Conservation (phyloP, 1,140 invertebrate genomes). For the Ctenoplectra terminalis region DNA sequence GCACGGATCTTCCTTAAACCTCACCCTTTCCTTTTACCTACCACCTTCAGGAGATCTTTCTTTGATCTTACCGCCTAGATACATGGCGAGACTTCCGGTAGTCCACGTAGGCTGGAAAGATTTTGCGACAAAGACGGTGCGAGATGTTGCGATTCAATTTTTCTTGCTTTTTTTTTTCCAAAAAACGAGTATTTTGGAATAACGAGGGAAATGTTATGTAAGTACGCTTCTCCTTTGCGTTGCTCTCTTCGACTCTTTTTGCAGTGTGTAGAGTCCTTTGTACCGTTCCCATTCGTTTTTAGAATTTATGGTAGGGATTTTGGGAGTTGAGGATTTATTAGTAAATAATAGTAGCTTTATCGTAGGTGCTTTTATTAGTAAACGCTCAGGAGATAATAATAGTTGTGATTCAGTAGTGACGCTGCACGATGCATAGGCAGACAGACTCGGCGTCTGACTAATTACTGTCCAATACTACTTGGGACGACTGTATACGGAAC, state of each 20-base stretch:
- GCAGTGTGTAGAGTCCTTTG: neutral
- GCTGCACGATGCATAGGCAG: neutral
- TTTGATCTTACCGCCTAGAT: constrained; percentile 57
- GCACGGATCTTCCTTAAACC: constrained; percentile 51
- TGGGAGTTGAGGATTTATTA: too few relatives aligned
- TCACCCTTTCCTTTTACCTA: neutral
- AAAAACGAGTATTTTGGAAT: neutral
- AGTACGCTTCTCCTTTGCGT: neutral
- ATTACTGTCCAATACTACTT: neutral
- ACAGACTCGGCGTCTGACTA: neutral
- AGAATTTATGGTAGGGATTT: too few relatives aligned
- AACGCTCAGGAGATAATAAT: too few relatives aligned
- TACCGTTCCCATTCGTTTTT: too few relatives aligned
- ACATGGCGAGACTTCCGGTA: constrained; percentile 45
- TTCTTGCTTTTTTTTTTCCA: neutral
- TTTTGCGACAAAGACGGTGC: neutral
- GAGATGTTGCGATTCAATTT: neutral
- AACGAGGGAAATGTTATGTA: neutral
- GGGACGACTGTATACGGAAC: too few relatives aligned
- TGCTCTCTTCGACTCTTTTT: too few relatives aligned
- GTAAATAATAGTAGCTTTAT: too few relatives aligned
- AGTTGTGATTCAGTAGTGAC: too few relatives aligned
- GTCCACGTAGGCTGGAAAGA: constrained; percentile 38
- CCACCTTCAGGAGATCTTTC: constrained; percentile 26
- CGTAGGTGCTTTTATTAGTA: too few relatives aligned